A percentile compares a stretch with the other conserved stretches of the same genome.
phyloP scores from a whole-genome alignment of 2,888 invertebrate species.

The Dicranocentrus wangi region DNA sequence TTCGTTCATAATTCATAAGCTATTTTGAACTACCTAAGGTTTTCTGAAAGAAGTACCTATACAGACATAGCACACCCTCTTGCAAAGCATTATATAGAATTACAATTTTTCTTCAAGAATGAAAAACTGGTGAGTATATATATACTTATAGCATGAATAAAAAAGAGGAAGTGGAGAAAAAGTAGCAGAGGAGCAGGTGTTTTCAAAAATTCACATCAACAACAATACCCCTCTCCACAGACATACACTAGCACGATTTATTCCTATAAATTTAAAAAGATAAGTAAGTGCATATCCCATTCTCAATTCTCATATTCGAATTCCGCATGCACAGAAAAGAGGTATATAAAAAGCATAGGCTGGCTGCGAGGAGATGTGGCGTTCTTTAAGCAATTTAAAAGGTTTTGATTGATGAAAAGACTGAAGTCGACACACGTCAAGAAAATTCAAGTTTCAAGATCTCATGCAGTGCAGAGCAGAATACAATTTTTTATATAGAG shows the following conservation, averaged over 20 bases:
- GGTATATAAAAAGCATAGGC: neutral
- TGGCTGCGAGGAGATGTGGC: too few relatives aligned
- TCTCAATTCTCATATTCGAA: too few relatives aligned
- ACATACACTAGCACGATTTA: neutral
- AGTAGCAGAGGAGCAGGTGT: slow-evolving; percentile 53
- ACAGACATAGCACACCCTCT: too few relatives aligned
- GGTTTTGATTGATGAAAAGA: slow-evolving; percentile 24
- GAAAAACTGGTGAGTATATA: too few relatives aligned
- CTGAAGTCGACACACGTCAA: slow-evolving; percentile 52
- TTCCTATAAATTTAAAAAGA: neutral
- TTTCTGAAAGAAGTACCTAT: too few relatives aligned
- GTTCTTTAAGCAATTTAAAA: slow-evolving; percentile 3
- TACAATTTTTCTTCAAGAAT: too few relatives aligned
- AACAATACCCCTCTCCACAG: neutral
- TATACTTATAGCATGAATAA: too few relatives aligned
- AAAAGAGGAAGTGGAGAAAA: slow-evolving; percentile 7
- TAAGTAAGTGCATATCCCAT: neutral
- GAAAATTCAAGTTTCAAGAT: slow-evolving; percentile 26
- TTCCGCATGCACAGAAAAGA: neutral
- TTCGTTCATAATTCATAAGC: too few relatives aligned
- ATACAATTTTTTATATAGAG: neutral
- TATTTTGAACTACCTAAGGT: too few relatives aligned
- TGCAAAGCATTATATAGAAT: too few relatives aligned
- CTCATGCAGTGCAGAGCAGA: slow-evolving; percentile 37
- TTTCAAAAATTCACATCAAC: slow-evolving; percentile 28